phyloP scores from a whole-genome alignment of 1,140 invertebrate species.

The Ptiloglossa arizonensis region DNA sequence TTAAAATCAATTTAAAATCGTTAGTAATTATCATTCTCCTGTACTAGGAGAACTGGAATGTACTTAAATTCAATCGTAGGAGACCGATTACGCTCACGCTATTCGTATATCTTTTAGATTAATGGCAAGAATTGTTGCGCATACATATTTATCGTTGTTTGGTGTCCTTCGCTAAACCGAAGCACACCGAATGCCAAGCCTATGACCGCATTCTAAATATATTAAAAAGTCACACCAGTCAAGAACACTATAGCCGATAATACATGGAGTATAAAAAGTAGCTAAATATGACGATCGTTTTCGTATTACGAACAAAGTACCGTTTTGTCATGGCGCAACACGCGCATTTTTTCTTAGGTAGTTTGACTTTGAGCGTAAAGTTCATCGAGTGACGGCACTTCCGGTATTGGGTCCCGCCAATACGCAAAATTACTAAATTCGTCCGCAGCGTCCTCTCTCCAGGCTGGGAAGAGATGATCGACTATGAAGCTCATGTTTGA shows the following conservation, averaged over 20 bases:
- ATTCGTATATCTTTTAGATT: background rate
- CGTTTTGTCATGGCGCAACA: slow-evolving; percentile 7
- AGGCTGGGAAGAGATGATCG: slow-evolving; percentile 95
- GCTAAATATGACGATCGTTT: slow-evolving; percentile 57
- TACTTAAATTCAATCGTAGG: slow-evolving; percentile 17
- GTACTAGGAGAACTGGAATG: slow-evolving; percentile 26
- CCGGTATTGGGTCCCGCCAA: slow-evolving; percentile 93
- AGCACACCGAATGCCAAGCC: background rate
- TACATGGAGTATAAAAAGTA: slow-evolving; percentile 66
- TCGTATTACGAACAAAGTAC: slow-evolving; percentile 41
- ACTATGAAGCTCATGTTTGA: slow-evolving; percentile 95
- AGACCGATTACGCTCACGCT: background rate
- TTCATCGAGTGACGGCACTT: slow-evolving; percentile 71
- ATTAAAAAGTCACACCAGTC: slow-evolving; percentile 51
- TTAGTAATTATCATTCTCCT: background rate
- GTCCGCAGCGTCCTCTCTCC: slow-evolving; percentile 86
- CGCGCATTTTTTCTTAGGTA: slow-evolving; percentile 60
- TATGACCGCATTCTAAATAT: background rate
- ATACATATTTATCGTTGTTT: background rate
- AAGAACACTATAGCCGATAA: slow-evolving; percentile 59
- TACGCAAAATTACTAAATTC: slow-evolving; percentile 95
- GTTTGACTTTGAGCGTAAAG: slow-evolving; percentile 61
- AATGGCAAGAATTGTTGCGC: background rate
- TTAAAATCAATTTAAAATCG: background rate
- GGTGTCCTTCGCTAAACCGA: background rate